Evolutionary conservation across 1,140 invertebrate species (phyloP), one percentile per base, ranked within the genome.

Genomic region (Hylyphantes graminicola): DNA sequence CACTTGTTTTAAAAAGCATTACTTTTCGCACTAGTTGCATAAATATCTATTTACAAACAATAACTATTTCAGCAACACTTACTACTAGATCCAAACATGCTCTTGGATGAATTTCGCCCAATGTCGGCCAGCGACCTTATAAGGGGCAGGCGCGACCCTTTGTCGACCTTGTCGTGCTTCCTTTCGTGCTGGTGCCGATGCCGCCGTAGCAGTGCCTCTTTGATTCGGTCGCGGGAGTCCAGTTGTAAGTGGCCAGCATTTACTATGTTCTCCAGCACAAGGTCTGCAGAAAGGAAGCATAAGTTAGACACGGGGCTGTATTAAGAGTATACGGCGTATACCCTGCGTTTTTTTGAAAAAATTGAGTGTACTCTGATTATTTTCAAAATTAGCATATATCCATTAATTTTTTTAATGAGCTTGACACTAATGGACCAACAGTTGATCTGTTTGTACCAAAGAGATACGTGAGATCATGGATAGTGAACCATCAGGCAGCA

Each of bases 121-220:
- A 99, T 99, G 88, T 99, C 98, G 19, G 97, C 96, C 86, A 99
- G 91, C 10, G 97, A 99, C 86, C 97, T 92, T 87, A 99, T 98
- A 74, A 99, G 94, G 9, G 97, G 97, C 77, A 99, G 91, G 84
- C 95, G 92, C 51, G 96, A 95, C 57, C 89, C 88, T 74, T 90
- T 91, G 17, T 89, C 89, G 63, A 88, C 89, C 87, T 92, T 93
- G 88, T 95, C 94, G 68, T 90, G 93, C 35, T 87, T 87, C 87
- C 93, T 93, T 89, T 98, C 96, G 89, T 98, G 96, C 87, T 98
- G 97, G 93, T 99, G 98, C 61, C 96, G 93, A 92, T 99, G 98
- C 68, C 95, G 93, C 85, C 96, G 93, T 85, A 98, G 90, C 48
- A 99, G 92, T 8, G 95, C 94, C 88, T 98, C 97, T 88, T 94